A percentile compares a stretch with the other conserved stretches of the same genome.
Evolutionary conservation across 1,140 invertebrate species (phyloP).

Genomic region (Vanessa tameamea): DNA sequence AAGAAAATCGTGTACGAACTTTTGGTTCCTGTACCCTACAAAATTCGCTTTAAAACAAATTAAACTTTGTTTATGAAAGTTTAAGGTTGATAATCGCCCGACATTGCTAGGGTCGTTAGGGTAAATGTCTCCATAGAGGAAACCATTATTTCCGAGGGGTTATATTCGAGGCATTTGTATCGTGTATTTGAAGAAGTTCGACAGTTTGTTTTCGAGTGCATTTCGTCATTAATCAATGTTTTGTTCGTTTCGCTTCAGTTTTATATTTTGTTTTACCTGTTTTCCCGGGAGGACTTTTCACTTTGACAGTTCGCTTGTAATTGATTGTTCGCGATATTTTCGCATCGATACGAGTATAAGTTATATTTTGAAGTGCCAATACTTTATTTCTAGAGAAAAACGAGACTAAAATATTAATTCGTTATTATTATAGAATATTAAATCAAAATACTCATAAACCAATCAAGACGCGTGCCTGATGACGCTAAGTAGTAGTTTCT

Average conservation of each 20-base stretch:
- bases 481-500: too few species aligned
- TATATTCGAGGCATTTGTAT: slow-evolving; percentile 76
- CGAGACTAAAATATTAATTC: too few species aligned
- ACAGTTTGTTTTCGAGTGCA: slow-evolving; percentile 80
- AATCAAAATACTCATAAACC: too few species aligned
- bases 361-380: slow-evolving; percentile 22
- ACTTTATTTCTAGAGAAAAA: background rate
- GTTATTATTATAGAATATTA: too few species aligned
- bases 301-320: slow-evolving; percentile 72
- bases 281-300: slow-evolving; percentile 54
- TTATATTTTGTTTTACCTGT: slow-evolving; percentile 75
- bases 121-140: slow-evolving; percentile 58
- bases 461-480: too few species aligned
- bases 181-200: slow-evolving; percentile 79
- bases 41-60: slow-evolving; percentile 10
- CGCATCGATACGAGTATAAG: slow-evolving; percentile 6
- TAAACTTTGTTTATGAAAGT: background rate
- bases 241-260: slow-evolving; percentile 69
- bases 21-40: slow-evolving; percentile 49
- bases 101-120: slow-evolving; percentile 33
- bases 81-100: slow-evolving; percentile 38
- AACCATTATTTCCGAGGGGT: slow-evolving; percentile 78
- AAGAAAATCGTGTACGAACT: slow-evolving; percentile 66
- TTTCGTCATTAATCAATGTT: slow-evolving; percentile 80
- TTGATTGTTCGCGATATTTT: slow-evolving; percentile 67